These are phyloP conservation scores for Numenius phaeopus DNA, from an alignment of 2,797 vertebrate species.

Conservation along the genomic window DNA sequence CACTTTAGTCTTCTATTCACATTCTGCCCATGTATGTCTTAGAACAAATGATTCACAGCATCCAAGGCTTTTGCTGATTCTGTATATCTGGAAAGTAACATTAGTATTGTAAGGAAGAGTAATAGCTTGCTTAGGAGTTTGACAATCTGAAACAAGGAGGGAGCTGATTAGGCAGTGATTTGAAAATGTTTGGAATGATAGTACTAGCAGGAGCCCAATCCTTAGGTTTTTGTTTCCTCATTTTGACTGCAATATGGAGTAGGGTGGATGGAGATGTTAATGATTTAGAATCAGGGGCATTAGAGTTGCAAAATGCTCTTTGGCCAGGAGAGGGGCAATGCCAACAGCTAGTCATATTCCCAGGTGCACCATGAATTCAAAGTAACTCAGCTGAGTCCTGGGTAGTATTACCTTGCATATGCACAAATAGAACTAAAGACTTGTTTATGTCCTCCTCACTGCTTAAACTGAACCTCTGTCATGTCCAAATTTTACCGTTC, in stretches of 20 bases:
- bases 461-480: neutral
- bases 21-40: neutral
- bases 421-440: neutral
- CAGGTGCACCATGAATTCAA: neutral
- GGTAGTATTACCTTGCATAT: neutral
- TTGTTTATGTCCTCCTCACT: neutral
- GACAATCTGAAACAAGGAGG: slow-evolving; percentile 22
- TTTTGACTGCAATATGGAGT: neutral
- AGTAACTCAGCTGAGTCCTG: neutral
- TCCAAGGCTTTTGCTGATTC: slow-evolving; percentile 37
- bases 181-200: slow-evolving; percentile 20
- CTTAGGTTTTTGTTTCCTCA: neutral
- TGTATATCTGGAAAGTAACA: slow-evolving; percentile 24
- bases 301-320: neutral
- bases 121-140: slow-evolving; percentile 48
- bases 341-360: neutral
- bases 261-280: neutral
- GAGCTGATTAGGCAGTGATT: slow-evolving; percentile 31
- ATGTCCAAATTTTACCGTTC: neutral
- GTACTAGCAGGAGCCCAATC: neutral
- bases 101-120: slow-evolving; percentile 46
- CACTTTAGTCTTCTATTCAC: neutral
- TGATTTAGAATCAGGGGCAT: neutral
- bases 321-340: neutral
- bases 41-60: slow-evolving; percentile 43